A percentile compares a stretch with the other conserved stretches of the same genome.
phyloP scores from a whole-genome alignment of 2,888 invertebrate species.

The Mesorhabditis belari region DNA sequence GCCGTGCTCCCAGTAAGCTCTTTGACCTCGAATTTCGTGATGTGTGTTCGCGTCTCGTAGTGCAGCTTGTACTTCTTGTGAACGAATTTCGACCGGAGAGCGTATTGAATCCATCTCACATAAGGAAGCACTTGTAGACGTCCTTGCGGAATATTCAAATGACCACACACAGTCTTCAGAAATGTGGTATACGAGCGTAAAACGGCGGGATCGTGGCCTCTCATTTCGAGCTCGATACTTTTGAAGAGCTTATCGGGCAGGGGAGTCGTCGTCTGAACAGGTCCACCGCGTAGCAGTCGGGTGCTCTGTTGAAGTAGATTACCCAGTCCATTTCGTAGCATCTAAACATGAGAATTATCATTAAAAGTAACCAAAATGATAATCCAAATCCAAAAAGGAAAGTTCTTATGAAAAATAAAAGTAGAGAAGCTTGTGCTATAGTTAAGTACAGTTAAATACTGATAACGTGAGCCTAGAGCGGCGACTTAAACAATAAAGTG shows the following conservation, averaged over 20 bases:
- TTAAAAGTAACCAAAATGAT: too few relatives aligned
- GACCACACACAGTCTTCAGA: slow-evolving; percentile 35
- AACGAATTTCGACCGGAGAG: slow-evolving; percentile 80
- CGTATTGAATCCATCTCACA: slow-evolving; percentile 59
- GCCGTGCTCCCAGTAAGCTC: slow-evolving; percentile 88
- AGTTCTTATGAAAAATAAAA: too few relatives aligned
- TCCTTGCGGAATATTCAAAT: slow-evolving; percentile 31
- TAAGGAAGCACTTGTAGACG: slow-evolving; percentile 36
- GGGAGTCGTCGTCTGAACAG: neutral
- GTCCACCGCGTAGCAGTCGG: neutral
- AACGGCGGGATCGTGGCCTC: slow-evolving; percentile 48
- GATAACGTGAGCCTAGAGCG: too few relatives aligned
- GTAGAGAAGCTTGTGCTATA: too few relatives aligned
- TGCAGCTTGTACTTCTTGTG: slow-evolving; percentile 88
- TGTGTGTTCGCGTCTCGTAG: slow-evolving; percentile 89
- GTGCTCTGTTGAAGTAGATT: neutral
- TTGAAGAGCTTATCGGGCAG: neutral
- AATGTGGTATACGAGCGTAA: slow-evolving; percentile 47
- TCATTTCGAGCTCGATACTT: slow-evolving; percentile 40
- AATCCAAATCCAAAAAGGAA: too few relatives aligned
- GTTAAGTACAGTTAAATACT: too few relatives aligned
- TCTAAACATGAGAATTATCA: neutral
- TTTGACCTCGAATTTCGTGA: slow-evolving; percentile 67
- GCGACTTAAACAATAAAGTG: too few relatives aligned
- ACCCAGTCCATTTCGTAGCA: neutral